Evolutionary conservation across 2,113 vertebrate species (phyloP).

Genomic region (Centropus bengalensis): DNA sequence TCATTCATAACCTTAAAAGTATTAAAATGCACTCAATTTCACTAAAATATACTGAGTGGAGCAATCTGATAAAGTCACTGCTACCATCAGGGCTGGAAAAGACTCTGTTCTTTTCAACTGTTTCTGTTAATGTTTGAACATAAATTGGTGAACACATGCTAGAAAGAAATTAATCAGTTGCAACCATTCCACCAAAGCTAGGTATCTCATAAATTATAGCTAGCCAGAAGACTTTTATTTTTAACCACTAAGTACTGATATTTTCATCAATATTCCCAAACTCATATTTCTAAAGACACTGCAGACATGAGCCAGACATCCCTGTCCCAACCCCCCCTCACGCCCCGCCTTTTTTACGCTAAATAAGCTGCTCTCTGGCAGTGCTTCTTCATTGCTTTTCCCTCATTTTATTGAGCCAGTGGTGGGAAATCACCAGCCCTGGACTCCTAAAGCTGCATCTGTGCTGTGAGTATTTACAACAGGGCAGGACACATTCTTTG

Average conservation of each 20-base stretch:
- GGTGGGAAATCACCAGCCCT: neutral
- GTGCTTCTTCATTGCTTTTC: neutral
- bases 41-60: neutral
- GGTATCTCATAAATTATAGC: neutral
- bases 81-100: neutral
- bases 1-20: neutral
- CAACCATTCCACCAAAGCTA: neutral
- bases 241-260: neutral
- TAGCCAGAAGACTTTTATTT: neutral
- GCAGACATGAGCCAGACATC: fast-evolving
- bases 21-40: neutral
- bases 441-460: neutral
- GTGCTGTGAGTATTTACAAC: neutral
- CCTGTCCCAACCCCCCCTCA: neutral
- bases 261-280: neutral
- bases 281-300: neutral
- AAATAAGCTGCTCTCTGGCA: neutral
- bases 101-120: neutral
- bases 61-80: neutral
- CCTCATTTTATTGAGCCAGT: neutral
- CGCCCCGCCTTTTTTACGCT: neutral
- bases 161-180: neutral
- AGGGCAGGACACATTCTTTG: neutral
- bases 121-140: neutral
- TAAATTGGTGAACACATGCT: neutral